Conservation (phyloP, 2,888 invertebrate genomes). For the Neoaliturus tenellus region DNA sequence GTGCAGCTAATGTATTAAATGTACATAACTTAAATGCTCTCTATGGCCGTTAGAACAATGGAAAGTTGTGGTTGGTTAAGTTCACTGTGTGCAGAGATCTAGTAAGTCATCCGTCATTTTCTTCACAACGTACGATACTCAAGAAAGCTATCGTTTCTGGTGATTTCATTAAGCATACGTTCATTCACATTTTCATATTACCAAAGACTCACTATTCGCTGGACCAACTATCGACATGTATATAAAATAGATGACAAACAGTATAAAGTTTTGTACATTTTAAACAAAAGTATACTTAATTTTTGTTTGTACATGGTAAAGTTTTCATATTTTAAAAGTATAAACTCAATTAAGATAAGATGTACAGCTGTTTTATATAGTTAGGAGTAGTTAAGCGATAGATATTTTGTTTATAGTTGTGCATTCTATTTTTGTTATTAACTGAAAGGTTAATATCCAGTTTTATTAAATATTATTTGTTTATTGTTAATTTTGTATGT, state of each 20-base stretch:
- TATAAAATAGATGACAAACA: conserved; percentile 26
- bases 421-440: conserved; percentile 48
- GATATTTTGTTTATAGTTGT: conserved; percentile 44
- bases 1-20: conserved; percentile 19
- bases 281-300: conserved; percentile 49
- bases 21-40: conserved; percentile 34
- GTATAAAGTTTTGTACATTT: conserved; percentile 46
- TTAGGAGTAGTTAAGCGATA: conserved; percentile 39
- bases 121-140: not conserved
- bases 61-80: not conserved
- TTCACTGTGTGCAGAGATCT: not conserved
- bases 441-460: conserved; percentile 30
- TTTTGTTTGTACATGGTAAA: conserved; percentile 54
- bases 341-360: conserved; percentile 17
- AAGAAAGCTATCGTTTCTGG: not conserved
- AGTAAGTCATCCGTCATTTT: not conserved
- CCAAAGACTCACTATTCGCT: conserved; percentile 33
- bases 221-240: conserved; percentile 44
- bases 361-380: conserved; percentile 53
- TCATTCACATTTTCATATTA: conserved; percentile 15
- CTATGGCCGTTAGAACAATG: not conserved
- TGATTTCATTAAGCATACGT: not conserved
- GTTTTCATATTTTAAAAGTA: conserved; percentile 45
- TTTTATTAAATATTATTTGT: conserved; percentile 44
- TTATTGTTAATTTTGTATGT: conserved; percentile 50